Percentiles rank a stretch among this genome's conserved stretches.
Conservation (phyloP, 1,140 invertebrate species). For the Achroia grisella region DNA sequence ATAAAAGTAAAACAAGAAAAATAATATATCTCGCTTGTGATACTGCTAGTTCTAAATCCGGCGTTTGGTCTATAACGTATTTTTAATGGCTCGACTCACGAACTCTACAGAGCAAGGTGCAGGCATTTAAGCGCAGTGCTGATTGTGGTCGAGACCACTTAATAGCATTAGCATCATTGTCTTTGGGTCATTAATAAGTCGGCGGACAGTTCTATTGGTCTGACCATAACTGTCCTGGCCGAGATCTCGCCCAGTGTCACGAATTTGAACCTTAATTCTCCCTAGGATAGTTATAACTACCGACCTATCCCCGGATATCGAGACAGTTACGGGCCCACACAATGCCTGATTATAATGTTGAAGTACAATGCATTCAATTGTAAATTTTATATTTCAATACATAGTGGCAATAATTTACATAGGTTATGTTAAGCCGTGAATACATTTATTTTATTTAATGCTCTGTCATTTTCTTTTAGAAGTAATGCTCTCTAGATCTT, state of each 20-base stretch:
- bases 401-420: conserved; percentile 1
- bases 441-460: not conserved
- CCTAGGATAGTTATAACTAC: conserved; percentile 11
- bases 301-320: conserved; percentile 19
- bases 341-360: conserved; percentile 8
- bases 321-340: conserved; percentile 6
- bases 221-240: conserved; percentile 34
- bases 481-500: no score
- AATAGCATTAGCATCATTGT: conserved; percentile 64
- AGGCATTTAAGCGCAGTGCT: conserved; percentile 24
- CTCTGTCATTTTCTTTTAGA: not conserved
- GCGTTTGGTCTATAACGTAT: no score
- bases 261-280: conserved; percentile 41
- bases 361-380: conserved; percentile 1
- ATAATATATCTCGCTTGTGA: no score
- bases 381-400: conserved; percentile 2
- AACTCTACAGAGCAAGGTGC: conserved; percentile 19
- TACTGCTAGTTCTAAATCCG: no score
- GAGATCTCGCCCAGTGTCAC: conserved; percentile 38
- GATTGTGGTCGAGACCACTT: conserved; percentile 33
- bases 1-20: no score
- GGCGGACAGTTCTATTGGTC: conserved; percentile 53
- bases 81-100: no score
- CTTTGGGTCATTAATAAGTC: conserved; percentile 57
- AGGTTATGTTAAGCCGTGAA: not conserved